A percentile compares a stretch with the other conserved stretches of the same genome.
These are phyloP conservation scores for Tachycineta bicolor DNA, from an alignment of 2,113 vertebrate species.

Conservation along the genomic window DNA sequence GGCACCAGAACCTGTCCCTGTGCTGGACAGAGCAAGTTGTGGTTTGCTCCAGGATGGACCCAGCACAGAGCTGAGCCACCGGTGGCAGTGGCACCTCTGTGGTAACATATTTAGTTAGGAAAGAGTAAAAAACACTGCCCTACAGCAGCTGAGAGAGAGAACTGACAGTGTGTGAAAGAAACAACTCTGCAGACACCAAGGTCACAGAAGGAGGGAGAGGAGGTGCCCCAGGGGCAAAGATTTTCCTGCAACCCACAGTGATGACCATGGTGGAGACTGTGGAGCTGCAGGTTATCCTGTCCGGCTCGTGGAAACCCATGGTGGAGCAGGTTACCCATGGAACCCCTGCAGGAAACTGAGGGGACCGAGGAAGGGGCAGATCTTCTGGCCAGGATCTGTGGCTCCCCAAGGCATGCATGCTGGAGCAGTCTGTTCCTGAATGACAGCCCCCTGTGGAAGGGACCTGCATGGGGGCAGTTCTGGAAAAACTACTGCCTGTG, in stretches of 20 bases:
- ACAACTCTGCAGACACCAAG: neutral
- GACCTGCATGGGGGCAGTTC: neutral
- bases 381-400: neutral
- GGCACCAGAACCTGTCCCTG: neutral
- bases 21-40: neutral
- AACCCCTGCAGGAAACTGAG: neutral
- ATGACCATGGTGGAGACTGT: neutral
- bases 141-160: neutral
- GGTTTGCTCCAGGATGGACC: fast-evolving
- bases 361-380: neutral
- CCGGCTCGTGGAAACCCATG: neutral
- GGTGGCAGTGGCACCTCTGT: neutral
- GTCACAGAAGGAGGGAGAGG: neutral
- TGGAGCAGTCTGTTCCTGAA: neutral
- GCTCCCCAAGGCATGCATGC: neutral
- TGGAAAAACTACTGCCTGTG: neutral
- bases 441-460: fast-evolving
- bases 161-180: neutral
- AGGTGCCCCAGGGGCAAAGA: neutral
- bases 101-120: neutral
- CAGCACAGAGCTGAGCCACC: fast-evolving
- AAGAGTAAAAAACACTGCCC: neutral
- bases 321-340: neutral
- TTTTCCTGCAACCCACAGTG: fast-evolving
- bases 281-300: neutral